Conservation (phyloP, 2,113 vertebrate genomes). For the Callithrix jacchus region DNA sequence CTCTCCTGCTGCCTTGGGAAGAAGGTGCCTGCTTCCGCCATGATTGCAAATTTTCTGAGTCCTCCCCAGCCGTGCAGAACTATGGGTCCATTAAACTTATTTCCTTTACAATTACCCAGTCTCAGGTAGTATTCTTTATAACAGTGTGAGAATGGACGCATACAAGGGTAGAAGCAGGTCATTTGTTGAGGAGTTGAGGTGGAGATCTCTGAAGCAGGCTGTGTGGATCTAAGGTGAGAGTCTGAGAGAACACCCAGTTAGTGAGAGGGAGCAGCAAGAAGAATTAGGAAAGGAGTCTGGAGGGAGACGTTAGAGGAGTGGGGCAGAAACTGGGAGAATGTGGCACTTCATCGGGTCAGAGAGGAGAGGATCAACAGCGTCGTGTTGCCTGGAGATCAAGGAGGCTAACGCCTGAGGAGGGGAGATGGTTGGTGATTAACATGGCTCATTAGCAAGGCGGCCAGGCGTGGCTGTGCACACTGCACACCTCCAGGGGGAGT, state of each 20-base stretch:
- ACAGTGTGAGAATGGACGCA: too few species aligned
- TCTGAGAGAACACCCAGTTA: neutral
- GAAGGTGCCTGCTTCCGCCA: too few species aligned
- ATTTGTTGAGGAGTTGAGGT: neutral
- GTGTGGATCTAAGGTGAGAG: neutral
- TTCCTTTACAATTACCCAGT: too few species aligned
- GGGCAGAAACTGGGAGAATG: neutral
- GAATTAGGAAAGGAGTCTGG: neutral
- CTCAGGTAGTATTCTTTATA: too few species aligned
- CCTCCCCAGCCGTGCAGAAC: too few species aligned
- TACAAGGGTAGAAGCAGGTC: neutral
- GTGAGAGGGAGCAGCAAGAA: neutral
- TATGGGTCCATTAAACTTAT: too few species aligned
- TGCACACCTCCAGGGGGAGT: neutral
- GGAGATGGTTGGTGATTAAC: neutral
- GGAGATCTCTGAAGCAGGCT: neutral
- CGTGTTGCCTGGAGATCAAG: neutral
- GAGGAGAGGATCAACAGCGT: neutral
- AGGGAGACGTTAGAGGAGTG: neutral
- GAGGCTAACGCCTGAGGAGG: neutral
- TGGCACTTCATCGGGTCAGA: neutral
- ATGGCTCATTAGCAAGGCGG: neutral
- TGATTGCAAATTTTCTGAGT: too few species aligned
- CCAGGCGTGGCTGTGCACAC: neutral
- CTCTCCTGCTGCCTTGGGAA: too few species aligned